These are phyloP conservation scores for Thereva unica DNA, from an alignment of 2,888 invertebrate genomes.

Conservation along the genomic window DNA sequence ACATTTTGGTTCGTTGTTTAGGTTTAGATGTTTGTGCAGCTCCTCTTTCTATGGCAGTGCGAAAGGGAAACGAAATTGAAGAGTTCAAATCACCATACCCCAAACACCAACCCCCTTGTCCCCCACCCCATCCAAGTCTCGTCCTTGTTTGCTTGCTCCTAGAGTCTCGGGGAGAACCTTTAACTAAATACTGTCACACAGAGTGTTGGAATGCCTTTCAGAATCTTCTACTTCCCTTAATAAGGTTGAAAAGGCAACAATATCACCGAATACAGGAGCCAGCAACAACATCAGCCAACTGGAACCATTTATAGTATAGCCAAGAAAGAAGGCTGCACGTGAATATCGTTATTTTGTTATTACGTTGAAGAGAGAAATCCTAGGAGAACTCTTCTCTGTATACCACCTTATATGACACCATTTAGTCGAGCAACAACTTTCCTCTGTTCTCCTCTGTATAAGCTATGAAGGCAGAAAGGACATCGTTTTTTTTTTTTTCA, in stretches of 20 bases:
- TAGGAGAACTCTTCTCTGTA: conserved; percentile 8
- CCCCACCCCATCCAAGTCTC: too few relatives aligned
- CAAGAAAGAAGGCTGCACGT: conserved; percentile 34
- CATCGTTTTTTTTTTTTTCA: neutral
- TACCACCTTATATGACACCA: conserved; percentile 25
- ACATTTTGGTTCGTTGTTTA: conserved; percentile 29
- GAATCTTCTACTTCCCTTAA: conserved; percentile 9
- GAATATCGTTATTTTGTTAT: conserved; percentile 39
- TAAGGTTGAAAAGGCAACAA: conserved; percentile 8
- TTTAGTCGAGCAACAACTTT: conserved; percentile 31
- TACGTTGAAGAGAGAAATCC: conserved; percentile 33
- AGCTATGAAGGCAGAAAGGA: neutral
- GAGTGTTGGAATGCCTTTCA: neutral
- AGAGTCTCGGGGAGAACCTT: too few relatives aligned
- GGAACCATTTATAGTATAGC: neutral
- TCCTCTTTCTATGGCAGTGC: too few relatives aligned
- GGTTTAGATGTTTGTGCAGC: too few relatives aligned
- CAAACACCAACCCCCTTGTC: too few relatives aligned
- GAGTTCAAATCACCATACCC: too few relatives aligned
- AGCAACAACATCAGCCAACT: neutral
- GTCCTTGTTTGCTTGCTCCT: too few relatives aligned
- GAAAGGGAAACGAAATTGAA: too few relatives aligned
- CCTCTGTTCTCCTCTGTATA: neutral
- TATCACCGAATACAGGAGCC: neutral
- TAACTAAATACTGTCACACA: too few relatives aligned